phyloP scores from a whole-genome alignment of 2,888 invertebrate species.

The Macrosoma leucophasiata region DNA sequence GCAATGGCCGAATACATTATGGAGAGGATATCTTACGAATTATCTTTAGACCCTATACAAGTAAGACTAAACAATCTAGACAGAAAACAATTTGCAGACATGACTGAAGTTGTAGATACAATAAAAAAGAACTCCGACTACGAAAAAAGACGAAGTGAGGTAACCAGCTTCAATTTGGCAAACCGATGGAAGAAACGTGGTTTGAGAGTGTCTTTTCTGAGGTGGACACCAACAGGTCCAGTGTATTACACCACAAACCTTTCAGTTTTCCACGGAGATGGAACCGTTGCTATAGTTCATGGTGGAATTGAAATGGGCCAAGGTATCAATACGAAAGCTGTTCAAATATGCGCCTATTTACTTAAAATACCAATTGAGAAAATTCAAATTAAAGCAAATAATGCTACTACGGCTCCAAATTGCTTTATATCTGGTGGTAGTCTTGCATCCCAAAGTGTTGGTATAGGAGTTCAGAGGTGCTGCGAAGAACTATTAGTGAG shows the following conservation, averaged over 20 bases:
- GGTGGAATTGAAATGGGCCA: constrained; percentile 86
- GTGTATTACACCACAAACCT: constrained; percentile 60
- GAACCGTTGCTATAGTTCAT: constrained; percentile 80
- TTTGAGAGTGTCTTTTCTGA: constrained; percentile 75
- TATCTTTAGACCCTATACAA: constrained; percentile 72
- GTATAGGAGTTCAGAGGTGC: constrained; percentile 32
- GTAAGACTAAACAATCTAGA: constrained; percentile 72
- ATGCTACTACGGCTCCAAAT: constrained; percentile 78
- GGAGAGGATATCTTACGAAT: constrained; percentile 75
- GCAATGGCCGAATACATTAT: constrained; percentile 77
- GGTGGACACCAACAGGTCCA: constrained; percentile 59
- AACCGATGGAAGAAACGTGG: constrained; percentile 86
- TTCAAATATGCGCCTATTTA: constrained; percentile 84
- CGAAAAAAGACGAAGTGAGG: constrained; percentile 52
- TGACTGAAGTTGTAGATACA: constrained; percentile 65
- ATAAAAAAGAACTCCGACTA: constrained; percentile 70
- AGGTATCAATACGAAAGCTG: constrained; percentile 86
- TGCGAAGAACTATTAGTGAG: constrained; percentile 35
- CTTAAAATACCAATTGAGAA: constrained; percentile 80
- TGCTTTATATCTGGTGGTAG: constrained; percentile 79
- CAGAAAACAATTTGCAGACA: constrained; percentile 28
- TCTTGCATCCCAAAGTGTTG: constrained; percentile 40
- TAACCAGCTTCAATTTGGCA: constrained; percentile 72
- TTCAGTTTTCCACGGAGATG: constrained; percentile 80
- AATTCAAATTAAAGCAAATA: constrained; percentile 78